Evolutionary conservation across 2,113 vertebrate genomes (phyloP).

Genomic region (Hyla sarda): DNA sequence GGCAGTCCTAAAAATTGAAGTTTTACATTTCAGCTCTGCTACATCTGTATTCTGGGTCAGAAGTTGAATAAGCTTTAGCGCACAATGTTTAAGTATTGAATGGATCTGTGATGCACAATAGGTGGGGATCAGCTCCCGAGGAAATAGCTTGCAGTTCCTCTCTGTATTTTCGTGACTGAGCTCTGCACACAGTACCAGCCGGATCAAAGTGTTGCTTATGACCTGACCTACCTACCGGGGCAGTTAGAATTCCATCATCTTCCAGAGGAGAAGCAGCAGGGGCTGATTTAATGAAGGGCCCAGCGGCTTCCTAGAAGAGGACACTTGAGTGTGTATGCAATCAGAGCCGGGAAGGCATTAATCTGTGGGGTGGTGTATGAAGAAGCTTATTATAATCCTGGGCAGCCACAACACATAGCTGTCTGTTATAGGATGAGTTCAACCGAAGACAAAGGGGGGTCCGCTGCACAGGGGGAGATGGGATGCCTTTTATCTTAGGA

Average conservation of each 20-base stretch:
- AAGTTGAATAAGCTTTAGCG: neutral
- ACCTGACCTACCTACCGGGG: slow-evolving; percentile 46
- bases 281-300: slow-evolving; percentile 56
- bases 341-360: slow-evolving; percentile 24
- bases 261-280: slow-evolving; percentile 50
- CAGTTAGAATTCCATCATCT: slow-evolving; percentile 41
- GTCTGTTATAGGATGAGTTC: neutral
- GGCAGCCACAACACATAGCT: slow-evolving; percentile 23
- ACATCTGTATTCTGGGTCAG: neutral
- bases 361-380: slow-evolving; percentile 30
- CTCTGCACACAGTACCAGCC: slow-evolving; percentile 20
- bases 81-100: slow-evolving; percentile 1
- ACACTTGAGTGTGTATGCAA: slow-evolving; percentile 18
- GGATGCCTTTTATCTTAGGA: neutral
- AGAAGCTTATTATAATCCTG: slow-evolving; percentile 27
- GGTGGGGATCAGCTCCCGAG: slow-evolving; percentile 1
- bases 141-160: slow-evolving; percentile 31
- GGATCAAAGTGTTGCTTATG: slow-evolving; percentile 43
- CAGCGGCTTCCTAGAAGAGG: slow-evolving; percentile 34
- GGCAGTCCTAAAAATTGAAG: neutral
- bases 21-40: neutral
- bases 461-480: neutral
- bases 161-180: slow-evolving; percentile 17
- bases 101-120: slow-evolving; percentile 13
- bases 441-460: neutral